These are phyloP conservation scores for Reticulitermes speratus DNA, from an alignment of 1,140 invertebrate species.

Conservation along the genomic window DNA sequence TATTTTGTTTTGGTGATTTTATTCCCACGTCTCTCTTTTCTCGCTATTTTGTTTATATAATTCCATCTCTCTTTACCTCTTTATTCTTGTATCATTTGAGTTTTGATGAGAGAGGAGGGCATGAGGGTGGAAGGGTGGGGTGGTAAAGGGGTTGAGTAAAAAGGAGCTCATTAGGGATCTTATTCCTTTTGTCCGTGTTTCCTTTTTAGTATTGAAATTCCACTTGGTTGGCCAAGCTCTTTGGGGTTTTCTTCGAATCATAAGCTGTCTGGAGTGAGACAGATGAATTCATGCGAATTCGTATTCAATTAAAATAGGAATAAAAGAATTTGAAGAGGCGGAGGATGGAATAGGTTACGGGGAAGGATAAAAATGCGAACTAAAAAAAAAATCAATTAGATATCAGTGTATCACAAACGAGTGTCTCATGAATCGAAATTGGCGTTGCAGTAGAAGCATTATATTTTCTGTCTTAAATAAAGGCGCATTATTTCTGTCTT, in stretches of 20 bases:
- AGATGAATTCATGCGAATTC: background rate
- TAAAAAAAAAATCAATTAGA: background rate
- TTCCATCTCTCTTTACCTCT: constrained; percentile 24
- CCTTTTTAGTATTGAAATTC: constrained; percentile 22
- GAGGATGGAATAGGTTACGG: background rate
- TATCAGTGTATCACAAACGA: background rate
- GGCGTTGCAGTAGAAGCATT: background rate
- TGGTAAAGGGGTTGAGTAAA: background rate
- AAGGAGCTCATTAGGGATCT: constrained; percentile 28
- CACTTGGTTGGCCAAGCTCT: constrained; percentile 18
- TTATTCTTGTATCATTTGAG: constrained; percentile 26
- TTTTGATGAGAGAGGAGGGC: background rate
- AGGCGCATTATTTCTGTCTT: background rate
- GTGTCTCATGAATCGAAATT: background rate
- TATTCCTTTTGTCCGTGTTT: constrained; percentile 23
- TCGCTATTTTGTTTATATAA: constrained; percentile 8
- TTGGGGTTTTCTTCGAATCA: constrained; percentile 10
- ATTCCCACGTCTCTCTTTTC: background rate
- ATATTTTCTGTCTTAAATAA: constrained; percentile 9
- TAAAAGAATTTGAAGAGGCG: background rate
- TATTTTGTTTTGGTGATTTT: constrained; percentile 29
- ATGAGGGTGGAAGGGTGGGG: background rate
- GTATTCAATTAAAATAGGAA: background rate
- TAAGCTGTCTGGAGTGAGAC: background rate
- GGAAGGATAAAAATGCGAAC: background rate